These are phyloP conservation scores for Nephrotoma appendiculata DNA, from an alignment of 2,888 invertebrate genomes.

Conservation along the genomic window DNA sequence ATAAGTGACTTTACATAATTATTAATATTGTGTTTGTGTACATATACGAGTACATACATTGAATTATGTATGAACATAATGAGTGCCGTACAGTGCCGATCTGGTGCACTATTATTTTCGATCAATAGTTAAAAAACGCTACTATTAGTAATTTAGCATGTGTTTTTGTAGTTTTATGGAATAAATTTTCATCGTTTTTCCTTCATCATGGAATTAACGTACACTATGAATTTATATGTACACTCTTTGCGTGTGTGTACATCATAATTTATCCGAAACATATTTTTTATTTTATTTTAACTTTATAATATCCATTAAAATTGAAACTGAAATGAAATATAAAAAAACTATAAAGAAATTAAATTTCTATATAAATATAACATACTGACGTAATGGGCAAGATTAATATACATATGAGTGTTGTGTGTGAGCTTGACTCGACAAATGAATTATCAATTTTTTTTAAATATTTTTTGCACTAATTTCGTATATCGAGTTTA, in stretches of 20 bases:
- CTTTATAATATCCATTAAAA: neutral
- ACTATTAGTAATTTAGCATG: neutral
- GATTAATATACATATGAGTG: neutral
- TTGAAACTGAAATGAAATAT: neutral
- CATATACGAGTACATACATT: too few relatives aligned
- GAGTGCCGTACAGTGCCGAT: neutral
- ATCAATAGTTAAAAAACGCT: neutral
- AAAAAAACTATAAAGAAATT: neutral
- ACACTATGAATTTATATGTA: neutral
- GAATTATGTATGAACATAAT: neutral
- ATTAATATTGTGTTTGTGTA: too few relatives aligned
- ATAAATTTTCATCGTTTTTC: neutral
- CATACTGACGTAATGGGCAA: neutral
- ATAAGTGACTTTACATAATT: neutral
- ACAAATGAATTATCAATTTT: neutral
- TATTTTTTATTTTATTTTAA: neutral
- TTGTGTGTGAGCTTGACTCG: neutral
- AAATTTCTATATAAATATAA: neutral
- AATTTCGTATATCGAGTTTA: neutral
- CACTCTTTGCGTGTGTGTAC: neutral
- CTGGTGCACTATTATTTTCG: neutral
- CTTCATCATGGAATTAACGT: neutral
- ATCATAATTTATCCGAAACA: neutral
- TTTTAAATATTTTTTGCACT: neutral
- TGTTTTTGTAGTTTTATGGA: neutral